Percentiles rank a stretch among this genome's conserved stretches.
Evolutionary conservation across 2,113 vertebrate genomes (phyloP).

Genomic region (Nerophis ophidion): DNA sequence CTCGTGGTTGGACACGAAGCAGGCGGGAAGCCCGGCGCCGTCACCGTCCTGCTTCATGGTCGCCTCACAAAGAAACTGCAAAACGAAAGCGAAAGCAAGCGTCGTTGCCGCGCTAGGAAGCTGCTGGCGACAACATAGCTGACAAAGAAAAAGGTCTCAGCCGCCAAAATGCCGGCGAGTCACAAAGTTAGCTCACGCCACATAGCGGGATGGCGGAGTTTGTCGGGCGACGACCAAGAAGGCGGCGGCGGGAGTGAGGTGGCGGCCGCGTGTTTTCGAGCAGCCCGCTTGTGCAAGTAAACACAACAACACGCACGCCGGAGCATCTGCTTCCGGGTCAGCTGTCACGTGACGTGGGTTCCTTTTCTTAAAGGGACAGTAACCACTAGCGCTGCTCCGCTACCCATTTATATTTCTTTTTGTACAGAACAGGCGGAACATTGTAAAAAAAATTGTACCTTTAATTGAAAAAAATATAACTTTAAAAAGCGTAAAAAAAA

Average conservation of each 20-base stretch:
- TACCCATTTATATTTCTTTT: too few species aligned
- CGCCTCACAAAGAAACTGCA: background rate
- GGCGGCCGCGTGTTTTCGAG: constrained; percentile 16
- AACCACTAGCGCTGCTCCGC: too few species aligned
- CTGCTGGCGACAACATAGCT: background rate
- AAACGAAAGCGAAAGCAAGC: background rate
- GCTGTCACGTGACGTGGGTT: constrained; percentile 34
- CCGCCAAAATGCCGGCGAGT: too few species aligned
- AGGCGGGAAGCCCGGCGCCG: constrained; percentile 4
- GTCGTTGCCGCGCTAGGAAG: background rate
- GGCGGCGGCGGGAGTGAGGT: background rate
- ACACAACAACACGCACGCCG: constrained; percentile 43
- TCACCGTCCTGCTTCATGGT: constrained; percentile 6
- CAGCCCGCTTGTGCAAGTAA: constrained; percentile 40
- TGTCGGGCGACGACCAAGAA: background rate
- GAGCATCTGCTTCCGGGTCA: constrained; percentile 47
- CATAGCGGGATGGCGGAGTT: background rate
- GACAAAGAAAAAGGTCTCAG: background rate
- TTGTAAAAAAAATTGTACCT: too few species aligned
- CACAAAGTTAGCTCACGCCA: background rate
- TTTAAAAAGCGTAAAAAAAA: too few species aligned
- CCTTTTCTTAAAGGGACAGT: constrained; percentile 53
- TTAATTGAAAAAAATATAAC: too few species aligned
- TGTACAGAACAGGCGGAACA: too few species aligned
- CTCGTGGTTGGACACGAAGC: constrained; percentile 73